phyloP scores from a whole-genome alignment of 2,888 invertebrate genomes.

The Cryptophagus acutangulus region DNA sequence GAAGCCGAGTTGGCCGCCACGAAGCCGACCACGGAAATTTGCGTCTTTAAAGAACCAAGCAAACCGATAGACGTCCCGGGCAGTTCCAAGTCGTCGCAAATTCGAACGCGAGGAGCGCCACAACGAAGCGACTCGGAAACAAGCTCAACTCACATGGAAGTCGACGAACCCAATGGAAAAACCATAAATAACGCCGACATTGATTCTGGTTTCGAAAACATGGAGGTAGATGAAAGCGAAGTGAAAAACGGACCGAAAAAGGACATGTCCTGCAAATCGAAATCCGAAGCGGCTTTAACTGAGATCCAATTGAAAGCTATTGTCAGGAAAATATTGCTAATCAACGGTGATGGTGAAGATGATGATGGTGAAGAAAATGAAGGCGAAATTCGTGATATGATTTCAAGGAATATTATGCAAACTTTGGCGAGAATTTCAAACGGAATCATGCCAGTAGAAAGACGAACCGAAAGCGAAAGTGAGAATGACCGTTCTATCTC shows the following conservation, averaged over 20 bases:
- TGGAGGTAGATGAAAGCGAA: slow-evolving; percentile 63
- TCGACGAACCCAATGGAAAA: slow-evolving; percentile 52
- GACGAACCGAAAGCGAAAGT: slow-evolving; percentile 34
- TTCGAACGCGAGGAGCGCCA: slow-evolving; percentile 34
- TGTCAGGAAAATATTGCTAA: slow-evolving; percentile 65
- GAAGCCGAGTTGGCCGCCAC: slow-evolving; percentile 21
- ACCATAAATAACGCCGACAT: slow-evolving; percentile 53
- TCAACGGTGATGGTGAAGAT: slow-evolving; percentile 57
- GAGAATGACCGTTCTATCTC: slow-evolving; percentile 41
- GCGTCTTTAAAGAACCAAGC: slow-evolving; percentile 43
- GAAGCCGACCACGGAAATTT: slow-evolving; percentile 7
- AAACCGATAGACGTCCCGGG: slow-evolving; percentile 43
- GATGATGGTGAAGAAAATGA: slow-evolving; percentile 50
- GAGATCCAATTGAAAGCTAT: slow-evolving; percentile 61
- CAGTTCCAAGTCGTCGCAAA: slow-evolving; percentile 38
- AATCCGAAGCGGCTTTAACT: slow-evolving; percentile 55
- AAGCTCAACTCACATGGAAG: slow-evolving; percentile 55
- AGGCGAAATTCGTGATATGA: slow-evolving; percentile 53
- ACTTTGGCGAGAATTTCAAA: slow-evolving; percentile 48
- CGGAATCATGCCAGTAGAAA: slow-evolving; percentile 40
- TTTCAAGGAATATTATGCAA: slow-evolving; percentile 64
- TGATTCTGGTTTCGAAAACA: slow-evolving; percentile 70
- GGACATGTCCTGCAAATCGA: slow-evolving; percentile 45
- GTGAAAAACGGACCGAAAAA: slow-evolving; percentile 49
- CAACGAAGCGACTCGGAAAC: slow-evolving; percentile 49